A percentile compares a stretch with the other conserved stretches of the same genome.
phyloP scores from a whole-genome alignment of 1,140 invertebrate genomes.

The Neodiprion virginianus region DNA sequence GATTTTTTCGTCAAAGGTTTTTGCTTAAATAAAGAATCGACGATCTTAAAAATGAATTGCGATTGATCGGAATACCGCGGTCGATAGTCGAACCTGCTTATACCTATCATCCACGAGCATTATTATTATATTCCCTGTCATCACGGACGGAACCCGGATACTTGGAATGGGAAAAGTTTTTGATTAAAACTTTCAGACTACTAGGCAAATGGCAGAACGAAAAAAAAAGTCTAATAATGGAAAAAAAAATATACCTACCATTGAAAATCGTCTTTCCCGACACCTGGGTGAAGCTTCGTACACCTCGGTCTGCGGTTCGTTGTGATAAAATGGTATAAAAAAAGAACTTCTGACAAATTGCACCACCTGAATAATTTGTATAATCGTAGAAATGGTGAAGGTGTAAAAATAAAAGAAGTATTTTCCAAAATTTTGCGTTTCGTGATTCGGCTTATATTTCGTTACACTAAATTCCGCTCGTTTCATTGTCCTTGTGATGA shows the following conservation, averaged over 20 bases:
- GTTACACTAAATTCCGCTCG: no score
- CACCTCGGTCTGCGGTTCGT: background rate
- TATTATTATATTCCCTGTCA: background rate
- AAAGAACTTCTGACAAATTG: background rate
- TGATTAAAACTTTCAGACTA: constrained; percentile 1
- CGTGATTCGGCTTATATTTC: no score
- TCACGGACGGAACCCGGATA: background rate
- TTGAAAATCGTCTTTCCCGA: background rate
- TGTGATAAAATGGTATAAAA: background rate
- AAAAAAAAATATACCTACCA: background rate
- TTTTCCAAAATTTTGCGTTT: no score
- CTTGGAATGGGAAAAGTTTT: constrained; percentile 5
- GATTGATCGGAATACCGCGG: no score
- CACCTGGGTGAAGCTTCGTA: background rate
- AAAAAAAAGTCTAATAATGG: background rate
- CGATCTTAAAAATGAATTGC: no score
- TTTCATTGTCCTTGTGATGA: no score
- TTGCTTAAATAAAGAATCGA: no score
- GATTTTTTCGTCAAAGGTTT: no score
- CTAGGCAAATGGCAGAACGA: background rate
- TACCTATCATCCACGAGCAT: no score
- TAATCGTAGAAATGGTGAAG: background rate
- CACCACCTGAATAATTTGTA: background rate
- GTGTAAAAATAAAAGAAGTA: no score
- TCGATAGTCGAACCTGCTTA: no score